phyloP scores from a whole-genome alignment of 1,140 invertebrate species.

The Delia radicum region DNA sequence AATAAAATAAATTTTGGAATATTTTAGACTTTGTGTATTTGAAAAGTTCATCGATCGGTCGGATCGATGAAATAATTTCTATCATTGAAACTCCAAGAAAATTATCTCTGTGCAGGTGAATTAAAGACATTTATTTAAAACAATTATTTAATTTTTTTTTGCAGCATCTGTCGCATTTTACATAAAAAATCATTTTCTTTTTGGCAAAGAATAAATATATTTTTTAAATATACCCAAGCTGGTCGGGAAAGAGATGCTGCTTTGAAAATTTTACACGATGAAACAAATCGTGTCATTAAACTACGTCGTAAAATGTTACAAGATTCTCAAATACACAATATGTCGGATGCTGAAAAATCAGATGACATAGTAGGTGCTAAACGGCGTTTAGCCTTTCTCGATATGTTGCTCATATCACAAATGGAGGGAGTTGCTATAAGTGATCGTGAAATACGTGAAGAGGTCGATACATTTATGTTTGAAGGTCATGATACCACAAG shows the following conservation, averaged over 20 bases:
- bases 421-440: slow-evolving; percentile 58
- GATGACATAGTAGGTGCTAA: slow-evolving; percentile 37
- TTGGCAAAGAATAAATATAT: slow-evolving; percentile 61
- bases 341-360: slow-evolving; percentile 15
- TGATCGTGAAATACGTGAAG: slow-evolving; percentile 72
- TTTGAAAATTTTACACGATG: slow-evolving; percentile 39
- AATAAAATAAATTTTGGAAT: too few relatives aligned
- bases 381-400: slow-evolving; percentile 74
- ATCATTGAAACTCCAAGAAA: too few relatives aligned
- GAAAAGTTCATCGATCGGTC: too few relatives aligned
- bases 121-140: too few relatives aligned
- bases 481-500: slow-evolving; percentile 77
- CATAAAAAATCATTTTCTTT: slow-evolving; percentile 61
- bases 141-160: neutral
- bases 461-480: slow-evolving; percentile 84
- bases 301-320: slow-evolving; percentile 39
- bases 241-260: slow-evolving; percentile 34
- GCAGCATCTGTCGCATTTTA: slow-evolving; percentile 54
- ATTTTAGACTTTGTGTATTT: too few relatives aligned
- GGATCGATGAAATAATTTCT: too few relatives aligned
- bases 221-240: slow-evolving; percentile 58
- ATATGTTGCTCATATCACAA: slow-evolving; percentile 69
- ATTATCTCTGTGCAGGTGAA: too few relatives aligned
- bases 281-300: slow-evolving; percentile 47
- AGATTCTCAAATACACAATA: slow-evolving; percentile 30